These are phyloP conservation scores for Sphaeramia orbicularis DNA, from an alignment of 2,797 vertebrate genomes.

Conservation along the genomic window DNA sequence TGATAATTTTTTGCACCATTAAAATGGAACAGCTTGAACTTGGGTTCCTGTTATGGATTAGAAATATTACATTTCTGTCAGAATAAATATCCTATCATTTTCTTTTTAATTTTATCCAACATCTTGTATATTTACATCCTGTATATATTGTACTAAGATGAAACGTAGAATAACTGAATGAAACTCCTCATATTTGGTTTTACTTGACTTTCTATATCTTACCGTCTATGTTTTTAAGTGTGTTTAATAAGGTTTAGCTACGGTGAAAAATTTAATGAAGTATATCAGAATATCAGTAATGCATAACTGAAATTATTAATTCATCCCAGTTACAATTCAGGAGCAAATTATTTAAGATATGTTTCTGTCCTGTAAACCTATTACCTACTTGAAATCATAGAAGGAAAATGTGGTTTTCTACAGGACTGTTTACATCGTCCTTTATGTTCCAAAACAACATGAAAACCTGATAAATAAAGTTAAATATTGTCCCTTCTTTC, in stretches of 20 bases:
- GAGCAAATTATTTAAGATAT: neutral
- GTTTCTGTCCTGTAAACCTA: neutral
- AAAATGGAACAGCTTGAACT: neutral
- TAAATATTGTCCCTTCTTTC: neutral
- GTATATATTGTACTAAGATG: no score
- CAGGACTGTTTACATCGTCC: neutral
- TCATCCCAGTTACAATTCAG: neutral
- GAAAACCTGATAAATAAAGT: neutral
- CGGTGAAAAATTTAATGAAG: neutral
- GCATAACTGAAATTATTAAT: neutral
- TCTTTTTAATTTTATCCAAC: no score
- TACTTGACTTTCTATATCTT: neutral
- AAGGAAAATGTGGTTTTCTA: no score
- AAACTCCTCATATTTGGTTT: neutral
- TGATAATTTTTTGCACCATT: no score
- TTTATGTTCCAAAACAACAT: constrained; percentile 1
- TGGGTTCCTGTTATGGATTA: neutral
- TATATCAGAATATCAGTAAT: neutral
- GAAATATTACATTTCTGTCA: no score
- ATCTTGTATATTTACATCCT: no score
- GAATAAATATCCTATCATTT: no score
- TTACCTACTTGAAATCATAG: no score
- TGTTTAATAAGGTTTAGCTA: neutral
- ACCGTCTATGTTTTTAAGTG: neutral
- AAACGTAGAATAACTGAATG: no score